phyloP scores from a whole-genome alignment of 2,888 invertebrate genomes.

The Scaptomyza reducta region DNA sequence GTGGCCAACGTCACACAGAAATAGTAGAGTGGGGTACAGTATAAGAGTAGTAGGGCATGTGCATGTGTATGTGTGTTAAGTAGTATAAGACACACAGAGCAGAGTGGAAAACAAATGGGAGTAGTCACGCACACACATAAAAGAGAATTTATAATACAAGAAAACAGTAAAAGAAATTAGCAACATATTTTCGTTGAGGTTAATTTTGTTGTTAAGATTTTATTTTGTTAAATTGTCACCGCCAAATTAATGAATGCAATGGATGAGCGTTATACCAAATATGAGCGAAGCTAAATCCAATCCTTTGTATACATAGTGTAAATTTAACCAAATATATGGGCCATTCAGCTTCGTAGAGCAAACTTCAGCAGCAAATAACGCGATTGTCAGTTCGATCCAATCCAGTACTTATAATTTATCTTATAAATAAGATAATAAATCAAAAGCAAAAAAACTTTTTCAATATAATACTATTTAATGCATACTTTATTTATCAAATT shows the following conservation, averaged over 20 bases:
- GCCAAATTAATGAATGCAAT: conserved; percentile 38
- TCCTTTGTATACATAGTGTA: background rate
- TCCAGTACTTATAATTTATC: conserved; percentile 28
- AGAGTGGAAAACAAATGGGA: conserved; percentile 46
- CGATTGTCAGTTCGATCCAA: conserved; percentile 4
- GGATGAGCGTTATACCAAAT: conserved; percentile 20
- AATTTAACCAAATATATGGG: background rate
- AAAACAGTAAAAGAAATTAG: conserved; percentile 41
- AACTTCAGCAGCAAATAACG: background rate
- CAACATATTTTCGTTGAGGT: conserved; percentile 13
- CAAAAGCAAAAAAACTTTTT: conserved; percentile 35
- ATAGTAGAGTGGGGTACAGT: conserved; percentile 21
- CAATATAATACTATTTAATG: conserved; percentile 44
- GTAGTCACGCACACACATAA: conserved; percentile 65
- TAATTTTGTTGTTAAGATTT: conserved; percentile 24
- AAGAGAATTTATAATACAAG: conserved; percentile 56
- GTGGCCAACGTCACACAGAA: conserved; percentile 39
- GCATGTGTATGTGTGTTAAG: conserved; percentile 25
- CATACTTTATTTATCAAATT: conserved; percentile 58
- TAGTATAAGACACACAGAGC: conserved; percentile 54
- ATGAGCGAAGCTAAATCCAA: conserved; percentile 3
- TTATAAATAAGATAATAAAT: conserved; percentile 30
- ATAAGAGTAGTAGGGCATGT: conserved; percentile 36
- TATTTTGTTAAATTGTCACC: conserved; percentile 46
- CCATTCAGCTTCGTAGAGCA: background rate